Percentiles rank a stretch among this genome's conserved stretches.
Evolutionary conservation across 2,113 vertebrate species (phyloP).

Genomic region (Orcinus orca): DNA sequence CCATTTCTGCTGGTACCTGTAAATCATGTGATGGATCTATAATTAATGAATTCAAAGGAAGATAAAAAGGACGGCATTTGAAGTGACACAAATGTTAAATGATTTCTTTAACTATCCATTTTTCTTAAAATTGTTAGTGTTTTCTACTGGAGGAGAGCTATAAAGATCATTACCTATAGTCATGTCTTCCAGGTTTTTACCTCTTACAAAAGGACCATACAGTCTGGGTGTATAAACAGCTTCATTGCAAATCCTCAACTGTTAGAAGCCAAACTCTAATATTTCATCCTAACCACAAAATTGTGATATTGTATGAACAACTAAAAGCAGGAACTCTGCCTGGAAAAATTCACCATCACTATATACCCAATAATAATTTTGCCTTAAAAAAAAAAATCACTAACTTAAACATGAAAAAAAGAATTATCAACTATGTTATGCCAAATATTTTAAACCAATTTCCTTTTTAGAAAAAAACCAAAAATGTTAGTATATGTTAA

Average conservation of each 20-base stretch:
- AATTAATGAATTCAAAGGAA: slow-evolving; percentile 72
- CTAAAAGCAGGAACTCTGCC: neutral
- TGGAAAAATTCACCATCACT: neutral
- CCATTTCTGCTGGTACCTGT: slow-evolving; percentile 63
- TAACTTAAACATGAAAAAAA: neutral
- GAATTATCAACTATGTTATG: neutral
- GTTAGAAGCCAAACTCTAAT: neutral
- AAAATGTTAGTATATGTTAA: neutral
- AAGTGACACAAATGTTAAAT: slow-evolving; percentile 69
- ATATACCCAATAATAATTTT: neutral
- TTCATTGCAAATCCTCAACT: neutral
- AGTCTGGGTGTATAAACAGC: neutral
- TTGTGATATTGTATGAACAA: neutral
- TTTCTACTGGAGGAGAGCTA: neutral
- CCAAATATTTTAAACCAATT: neutral
- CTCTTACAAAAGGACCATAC: neutral
- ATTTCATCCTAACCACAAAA: neutral
- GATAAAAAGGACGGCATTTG: slow-evolving; percentile 69
- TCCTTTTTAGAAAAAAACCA: neutral
- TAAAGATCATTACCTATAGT: neutral
- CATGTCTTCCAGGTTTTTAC: neutral
- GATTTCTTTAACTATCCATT: slow-evolving; percentile 60
- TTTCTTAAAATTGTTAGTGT: slow-evolving; percentile 56
- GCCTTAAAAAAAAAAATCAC: slow-evolving; percentile 2
- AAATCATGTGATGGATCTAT: slow-evolving; percentile 72